Evolutionary conservation across 2,797 vertebrate genomes (phyloP).

Genomic region (Lutra lutra): DNA sequence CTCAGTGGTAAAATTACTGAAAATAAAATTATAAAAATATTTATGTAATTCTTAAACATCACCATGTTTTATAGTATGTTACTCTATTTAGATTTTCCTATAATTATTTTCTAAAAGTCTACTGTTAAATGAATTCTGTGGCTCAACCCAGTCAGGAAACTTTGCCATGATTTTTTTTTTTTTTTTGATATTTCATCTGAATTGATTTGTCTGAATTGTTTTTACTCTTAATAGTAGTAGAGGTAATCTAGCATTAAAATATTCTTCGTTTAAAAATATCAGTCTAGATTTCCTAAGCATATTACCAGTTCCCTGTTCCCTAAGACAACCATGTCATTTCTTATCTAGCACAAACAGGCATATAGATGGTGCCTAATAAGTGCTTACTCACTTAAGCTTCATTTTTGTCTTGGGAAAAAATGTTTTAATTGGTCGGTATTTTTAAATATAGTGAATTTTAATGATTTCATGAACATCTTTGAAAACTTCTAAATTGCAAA

Average conservation of each 20-base stretch:
- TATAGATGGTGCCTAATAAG: constrained; percentile 29
- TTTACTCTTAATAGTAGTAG: constrained; percentile 27
- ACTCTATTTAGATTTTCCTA: constrained; percentile 36
- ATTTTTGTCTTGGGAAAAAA: constrained; percentile 29
- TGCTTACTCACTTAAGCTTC: constrained; percentile 41
- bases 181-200: constrained; percentile 43
- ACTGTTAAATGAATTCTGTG: constrained; percentile 32
- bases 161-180: neutral
- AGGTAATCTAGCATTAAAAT: constrained; percentile 25
- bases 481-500: constrained; percentile 26
- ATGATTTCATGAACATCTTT: constrained; percentile 33
- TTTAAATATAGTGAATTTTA: constrained; percentile 65
- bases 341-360: constrained; percentile 29
- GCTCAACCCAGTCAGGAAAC: neutral
- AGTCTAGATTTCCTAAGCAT: constrained; percentile 40
- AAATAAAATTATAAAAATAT: constrained; percentile 23
- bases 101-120: constrained; percentile 53
- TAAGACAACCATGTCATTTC: neutral
- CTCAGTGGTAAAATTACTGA: constrained; percentile 21
- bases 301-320: constrained; percentile 2
- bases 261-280: constrained; percentile 28
- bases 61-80: neutral
- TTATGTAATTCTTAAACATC: constrained; percentile 46
- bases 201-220: constrained; percentile 44
- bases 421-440: constrained; percentile 20